Evolutionary conservation across 1,140 invertebrate species (phyloP).

Genomic region (Drosophila novamexicana): DNA sequence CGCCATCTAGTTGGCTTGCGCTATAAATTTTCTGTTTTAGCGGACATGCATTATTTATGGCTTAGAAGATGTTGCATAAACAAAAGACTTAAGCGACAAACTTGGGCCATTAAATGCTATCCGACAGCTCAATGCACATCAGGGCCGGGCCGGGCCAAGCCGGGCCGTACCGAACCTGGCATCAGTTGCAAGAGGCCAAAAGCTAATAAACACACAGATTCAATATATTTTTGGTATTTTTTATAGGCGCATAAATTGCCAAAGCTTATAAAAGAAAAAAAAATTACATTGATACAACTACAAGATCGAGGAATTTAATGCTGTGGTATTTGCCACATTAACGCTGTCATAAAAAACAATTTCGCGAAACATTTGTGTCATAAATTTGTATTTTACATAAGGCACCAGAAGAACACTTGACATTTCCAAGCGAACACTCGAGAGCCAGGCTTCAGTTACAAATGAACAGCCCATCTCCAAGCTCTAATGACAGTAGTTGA

Average conservation of each 20-base stretch:
- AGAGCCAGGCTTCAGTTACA: slow-evolving; percentile 35
- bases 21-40: slow-evolving; percentile 53
- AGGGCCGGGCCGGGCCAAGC: slow-evolving; percentile 51
- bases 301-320: slow-evolving; percentile 52
- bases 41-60: slow-evolving; percentile 50
- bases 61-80: slow-evolving; percentile 59
- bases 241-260: slow-evolving; percentile 67
- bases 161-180: not conserved
- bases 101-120: slow-evolving; percentile 46
- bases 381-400: slow-evolving; percentile 60
- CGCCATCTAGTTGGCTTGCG: slow-evolving; percentile 27
- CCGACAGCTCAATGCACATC: slow-evolving; percentile 45
- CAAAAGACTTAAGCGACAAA: slow-evolving; percentile 66
- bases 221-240: slow-evolving; percentile 48
- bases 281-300: not conserved
- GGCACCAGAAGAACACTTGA: slow-evolving; percentile 45
- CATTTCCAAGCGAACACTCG: slow-evolving; percentile 32
- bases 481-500: slow-evolving; percentile 2
- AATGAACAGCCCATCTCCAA: slow-evolving; percentile 8
- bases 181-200: slow-evolving; percentile 32
- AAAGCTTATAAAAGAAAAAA: slow-evolving; percentile 26
- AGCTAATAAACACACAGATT: slow-evolving; percentile 26
- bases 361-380: slow-evolving; percentile 62
- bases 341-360: slow-evolving; percentile 66
- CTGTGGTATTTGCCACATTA: slow-evolving; percentile 59